Percentiles rank a stretch among this genome's conserved stretches.
Conservation (phyloP, 92 coral and sea anemone genomes). For the Diadumene lineata region DNA sequence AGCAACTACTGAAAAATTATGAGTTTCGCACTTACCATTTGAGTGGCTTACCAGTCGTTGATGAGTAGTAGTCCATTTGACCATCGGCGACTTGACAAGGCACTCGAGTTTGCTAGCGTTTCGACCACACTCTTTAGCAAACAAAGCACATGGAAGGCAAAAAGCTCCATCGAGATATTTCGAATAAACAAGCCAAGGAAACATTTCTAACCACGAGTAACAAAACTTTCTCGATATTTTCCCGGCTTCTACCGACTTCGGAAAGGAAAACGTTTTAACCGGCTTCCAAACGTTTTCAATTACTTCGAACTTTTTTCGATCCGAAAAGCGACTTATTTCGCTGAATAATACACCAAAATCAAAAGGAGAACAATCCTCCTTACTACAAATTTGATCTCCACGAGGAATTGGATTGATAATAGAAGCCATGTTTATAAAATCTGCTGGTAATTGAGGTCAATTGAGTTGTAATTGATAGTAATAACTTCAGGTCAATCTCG, state of each 20-base stretch:
- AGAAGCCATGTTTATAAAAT: too few species aligned
- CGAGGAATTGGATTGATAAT: too few species aligned
- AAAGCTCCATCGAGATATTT: conserved; percentile 33
- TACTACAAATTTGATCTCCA: not conserved
- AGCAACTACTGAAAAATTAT: too few species aligned
- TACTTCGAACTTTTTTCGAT: conserved; percentile 7
- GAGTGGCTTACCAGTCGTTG: too few species aligned
- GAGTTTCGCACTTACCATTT: too few species aligned
- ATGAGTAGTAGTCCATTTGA: conserved; percentile 54
- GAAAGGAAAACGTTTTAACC: conserved; percentile 1
- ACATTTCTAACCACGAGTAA: conserved; percentile 2
- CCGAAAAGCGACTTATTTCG: not conserved
- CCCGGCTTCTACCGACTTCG: conserved; percentile 15
- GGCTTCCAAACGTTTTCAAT: conserved; percentile 30
- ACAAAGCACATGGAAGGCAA: conserved; percentile 31
- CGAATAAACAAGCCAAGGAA: conserved; percentile 31
- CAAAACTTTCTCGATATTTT: conserved; percentile 8
- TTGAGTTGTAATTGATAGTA: too few species aligned
- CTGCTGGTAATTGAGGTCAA: too few species aligned
- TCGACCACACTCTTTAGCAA: conserved; percentile 13
- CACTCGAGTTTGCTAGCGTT: conserved; percentile 38
- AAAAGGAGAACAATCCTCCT: conserved; percentile 27
- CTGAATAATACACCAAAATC: conserved; percentile 20
- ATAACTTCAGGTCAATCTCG: too few species aligned
- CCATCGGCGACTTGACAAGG: conserved; percentile 53